Percentiles rank a stretch among this genome's conserved stretches.
These are phyloP conservation scores for Leucoma salicis DNA, from an alignment of 2,888 invertebrate genomes.

Conservation along the genomic window DNA sequence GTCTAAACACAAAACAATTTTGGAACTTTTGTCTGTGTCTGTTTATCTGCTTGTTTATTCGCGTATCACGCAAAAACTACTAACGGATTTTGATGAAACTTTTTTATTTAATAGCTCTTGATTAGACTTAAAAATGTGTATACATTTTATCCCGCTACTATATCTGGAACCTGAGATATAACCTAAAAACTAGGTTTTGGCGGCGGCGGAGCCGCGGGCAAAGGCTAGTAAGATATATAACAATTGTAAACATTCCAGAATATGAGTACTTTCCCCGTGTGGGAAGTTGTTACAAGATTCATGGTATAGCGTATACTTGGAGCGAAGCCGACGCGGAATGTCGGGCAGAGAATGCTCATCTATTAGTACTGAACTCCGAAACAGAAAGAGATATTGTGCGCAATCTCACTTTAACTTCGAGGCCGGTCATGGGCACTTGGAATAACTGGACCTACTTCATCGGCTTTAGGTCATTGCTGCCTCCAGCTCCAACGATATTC, in stretches of 20 bases:
- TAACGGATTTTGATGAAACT: too few species aligned
- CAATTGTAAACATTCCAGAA: constrained; percentile 31
- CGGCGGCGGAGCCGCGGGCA: too few species aligned
- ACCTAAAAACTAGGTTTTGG: too few species aligned
- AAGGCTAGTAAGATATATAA: too few species aligned
- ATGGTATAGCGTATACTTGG: constrained; percentile 45
- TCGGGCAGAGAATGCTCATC: constrained; percentile 48
- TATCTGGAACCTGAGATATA: too few species aligned
- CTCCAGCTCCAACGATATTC: constrained; percentile 40
- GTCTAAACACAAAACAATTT: too few species aligned
- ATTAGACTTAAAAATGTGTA: too few species aligned
- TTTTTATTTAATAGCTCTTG: too few species aligned
- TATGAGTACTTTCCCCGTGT: constrained; percentile 44
- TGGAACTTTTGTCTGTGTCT: too few species aligned
- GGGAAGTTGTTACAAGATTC: constrained; percentile 59
- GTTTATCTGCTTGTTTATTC: too few species aligned
- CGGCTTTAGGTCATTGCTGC: constrained; percentile 50
- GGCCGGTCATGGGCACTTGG: constrained; percentile 5
- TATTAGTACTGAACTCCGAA: constrained; percentile 55
- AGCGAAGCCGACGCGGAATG: constrained; percentile 58
- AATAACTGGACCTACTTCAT: constrained; percentile 48
- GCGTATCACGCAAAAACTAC: too few species aligned
- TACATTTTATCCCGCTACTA: too few species aligned
- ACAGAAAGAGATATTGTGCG: constrained; percentile 43
- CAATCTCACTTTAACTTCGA: constrained; percentile 34